Base-by-base conservation (phyloP, 2,797 vertebrate genomes). In the Anabacerthia variegaticeps region DNA sequence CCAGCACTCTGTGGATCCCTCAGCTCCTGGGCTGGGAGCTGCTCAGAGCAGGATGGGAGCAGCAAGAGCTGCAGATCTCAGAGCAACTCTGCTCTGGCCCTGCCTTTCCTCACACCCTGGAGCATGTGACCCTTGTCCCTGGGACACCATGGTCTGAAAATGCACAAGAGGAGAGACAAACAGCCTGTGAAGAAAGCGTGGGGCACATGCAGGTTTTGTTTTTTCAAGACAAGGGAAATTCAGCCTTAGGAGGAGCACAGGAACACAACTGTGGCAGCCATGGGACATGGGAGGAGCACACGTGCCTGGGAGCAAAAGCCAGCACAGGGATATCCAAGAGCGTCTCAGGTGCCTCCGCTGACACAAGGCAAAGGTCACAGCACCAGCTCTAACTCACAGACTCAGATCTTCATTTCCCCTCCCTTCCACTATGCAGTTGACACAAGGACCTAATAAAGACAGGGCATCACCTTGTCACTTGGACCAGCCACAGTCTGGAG, bases 141-240 rank as follows among this genome's bases (percentile, higher is more conserved):
- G 55, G 89, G 92, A 34, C 81, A 59, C n/a, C 63, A 39, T 0
- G 0, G 79, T 39, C 74, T 14, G 73, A 73, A 52, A 92, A 88
- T 11, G 1, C 8, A 9, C 63, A 34, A 8, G 41, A 65, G 41
- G 62, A 58, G 43, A 46, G 43, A n/a, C 23, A 46, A 46, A 26
- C 63, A 66, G 63, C 63, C 63, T 26, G 43, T 46, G 63, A 23
- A 66, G 32, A 34, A 66, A 3, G 23, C 43, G 12, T 13, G 90
- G 83, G 93, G 88, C 5, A 14, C 91, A 88, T 87, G 89, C 92
- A 85, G 89, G 77, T 22, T 68, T 32, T 37, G 23, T 19, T 48
- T 78, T 51, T 41, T 26, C 82, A 85, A 65, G 89, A 43, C 73
- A 65, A 66, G 27, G 48, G 48, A 67, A 86, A 73, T 18, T 41